Percentiles rank a stretch among this genome's conserved stretches.
Conservation (phyloP, 1,140 invertebrate genomes). For the Calephelis nemesis region DNA sequence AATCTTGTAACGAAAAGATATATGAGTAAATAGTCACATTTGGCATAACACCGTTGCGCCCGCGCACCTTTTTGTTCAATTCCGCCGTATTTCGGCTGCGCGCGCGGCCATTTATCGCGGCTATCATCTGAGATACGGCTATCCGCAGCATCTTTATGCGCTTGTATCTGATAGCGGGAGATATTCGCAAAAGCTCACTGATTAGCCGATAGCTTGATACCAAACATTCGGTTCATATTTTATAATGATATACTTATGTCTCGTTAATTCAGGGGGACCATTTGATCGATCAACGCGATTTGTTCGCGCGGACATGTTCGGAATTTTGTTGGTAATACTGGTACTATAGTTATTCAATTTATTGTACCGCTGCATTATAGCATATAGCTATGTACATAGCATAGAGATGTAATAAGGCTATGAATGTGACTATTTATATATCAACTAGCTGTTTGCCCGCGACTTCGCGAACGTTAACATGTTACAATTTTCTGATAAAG, state of each 20-base stretch:
- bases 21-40: conserved; percentile 6
- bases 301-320: neutral
- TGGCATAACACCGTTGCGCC: conserved; percentile 42
- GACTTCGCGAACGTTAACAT: too few species aligned
- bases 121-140: conserved; percentile 71
- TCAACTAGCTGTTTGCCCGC: too few species aligned
- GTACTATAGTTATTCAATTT: too few species aligned
- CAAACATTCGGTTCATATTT: conserved; percentile 40
- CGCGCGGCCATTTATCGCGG: conserved; percentile 65
- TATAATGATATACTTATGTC: conserved; percentile 48
- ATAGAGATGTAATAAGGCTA: too few species aligned
- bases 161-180: conserved; percentile 62
- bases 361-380: too few species aligned
- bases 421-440: too few species aligned
- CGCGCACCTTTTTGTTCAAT: conserved; percentile 65
- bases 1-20: neutral
- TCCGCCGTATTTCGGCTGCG: conserved; percentile 71
- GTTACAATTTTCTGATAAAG: too few species aligned
- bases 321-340: neutral
- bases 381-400: too few species aligned
- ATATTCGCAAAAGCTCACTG: conserved; percentile 55
- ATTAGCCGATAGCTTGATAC: conserved; percentile 64
- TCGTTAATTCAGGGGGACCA: conserved; percentile 32
- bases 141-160: conserved; percentile 64
- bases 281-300: conserved; percentile 6